These are phyloP conservation scores for Engraulis encrasicolus DNA, from an alignment of 2,113 vertebrate species.

Conservation along the genomic window DNA sequence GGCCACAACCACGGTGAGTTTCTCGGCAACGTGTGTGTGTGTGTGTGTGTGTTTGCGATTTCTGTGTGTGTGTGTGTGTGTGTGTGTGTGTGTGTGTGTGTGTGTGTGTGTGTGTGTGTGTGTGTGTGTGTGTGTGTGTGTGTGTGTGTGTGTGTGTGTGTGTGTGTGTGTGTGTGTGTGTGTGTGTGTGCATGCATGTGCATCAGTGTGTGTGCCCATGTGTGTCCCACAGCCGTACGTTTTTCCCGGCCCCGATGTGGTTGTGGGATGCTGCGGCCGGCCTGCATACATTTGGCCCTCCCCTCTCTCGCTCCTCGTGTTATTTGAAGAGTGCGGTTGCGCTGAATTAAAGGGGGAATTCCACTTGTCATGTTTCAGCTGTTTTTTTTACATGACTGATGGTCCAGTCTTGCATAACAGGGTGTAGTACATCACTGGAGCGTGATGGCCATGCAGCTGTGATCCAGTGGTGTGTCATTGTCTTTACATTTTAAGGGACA, in stretches of 20 bases:
- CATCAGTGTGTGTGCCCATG: no score
- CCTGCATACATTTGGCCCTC: not conserved
- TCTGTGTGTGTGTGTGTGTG: no score
- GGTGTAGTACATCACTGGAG: not conserved
- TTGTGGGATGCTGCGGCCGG: not conserved
- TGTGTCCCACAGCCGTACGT: not conserved
- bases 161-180: no score
- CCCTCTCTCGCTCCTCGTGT: no score
- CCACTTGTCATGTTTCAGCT: no score
- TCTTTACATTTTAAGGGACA: no score
- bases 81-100: conserved; percentile 26
- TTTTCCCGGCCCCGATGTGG: not conserved
- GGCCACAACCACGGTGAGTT: conserved; percentile 96
- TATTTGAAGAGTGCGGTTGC: not conserved
- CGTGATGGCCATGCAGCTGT: not conserved
- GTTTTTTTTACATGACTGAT: not conserved
- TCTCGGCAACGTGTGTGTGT: conserved; percentile 49
- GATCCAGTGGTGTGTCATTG: not conserved
- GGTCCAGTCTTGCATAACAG: not conserved
- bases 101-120: not conserved
- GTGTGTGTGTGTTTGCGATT: conserved; percentile 9
- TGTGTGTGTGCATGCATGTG: no score
- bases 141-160: conserved; percentile 40
- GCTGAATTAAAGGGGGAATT: not conserved
- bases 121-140: not conserved